Base-by-base conservation (phyloP, 2,888 invertebrate species). In the Mechanitis mazaeus region DNA sequence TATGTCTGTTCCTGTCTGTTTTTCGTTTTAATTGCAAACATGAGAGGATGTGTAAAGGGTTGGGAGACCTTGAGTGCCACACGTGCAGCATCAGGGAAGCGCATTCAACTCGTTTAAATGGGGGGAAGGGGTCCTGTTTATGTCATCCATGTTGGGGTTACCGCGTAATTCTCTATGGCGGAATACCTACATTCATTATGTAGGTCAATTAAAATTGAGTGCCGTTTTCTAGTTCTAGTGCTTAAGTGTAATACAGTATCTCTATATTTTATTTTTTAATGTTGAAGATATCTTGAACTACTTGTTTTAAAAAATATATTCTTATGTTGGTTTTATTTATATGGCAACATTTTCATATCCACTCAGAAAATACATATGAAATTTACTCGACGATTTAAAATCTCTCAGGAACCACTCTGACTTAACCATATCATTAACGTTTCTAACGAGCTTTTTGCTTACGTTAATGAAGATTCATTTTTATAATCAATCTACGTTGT, bases 1-100 rank as follows among this genome's bases (percentile, higher is more conserved):
- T 85, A 72, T 71, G 63, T 75, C 65, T 76, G 75, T 86, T 81
- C 74, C 80, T 67, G 75, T 83, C 79, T 71, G 83, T 83, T 86
- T 89, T 88, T 85, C 85, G 87, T 89, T 89, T 89, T 90, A 90
- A 90, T 90, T 90, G 89, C 89, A 80, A 83, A 81, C 81, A 77
- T 78, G 81, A 87, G 88, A 87, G 89, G 85, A 85, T 82, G 82
- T 85, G 84, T 82, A 87, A 85, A 84, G 87, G 87, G 87, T 85
- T 85, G 86, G 75, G 79, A 79, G 87, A 87, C 84, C 87, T 89
- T 86, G 85, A 89, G 89, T 87, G 85, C 80, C 82, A 82, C 88
- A 87, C 87, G 89, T 87, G 89, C 82, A 74, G 89, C 82, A 74
- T 72, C 74, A 75, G 79, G 81, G 80, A 78, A 80, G 78, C 79